Base-by-base conservation (phyloP, 1,140 invertebrate species). In the Microplitis demolitor region DNA sequence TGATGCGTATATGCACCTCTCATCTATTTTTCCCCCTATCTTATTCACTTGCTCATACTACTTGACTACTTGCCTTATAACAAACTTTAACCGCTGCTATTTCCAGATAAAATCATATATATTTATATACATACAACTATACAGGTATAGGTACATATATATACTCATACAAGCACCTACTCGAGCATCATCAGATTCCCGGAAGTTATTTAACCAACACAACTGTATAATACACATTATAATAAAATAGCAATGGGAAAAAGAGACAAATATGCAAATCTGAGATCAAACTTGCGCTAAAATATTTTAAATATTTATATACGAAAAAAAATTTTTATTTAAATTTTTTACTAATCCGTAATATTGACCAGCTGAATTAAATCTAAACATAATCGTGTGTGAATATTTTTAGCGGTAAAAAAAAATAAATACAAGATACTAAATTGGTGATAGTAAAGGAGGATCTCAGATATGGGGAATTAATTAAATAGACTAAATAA, bases 401-500 rank as follows among this genome's bases (percentile, higher is more conserved):
- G 24, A 24, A 24, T 24, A 24, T 24, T 24, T 24, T 24, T 24
- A 24, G 24, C 24, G 24, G 24, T 24, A 24, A 24, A 24, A 24
- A 24, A 1, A 24, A 24, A 24, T 24, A 24, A 16, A 16, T 50
- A 16, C 8, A 71, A 63, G 56, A 66, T 54, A 63, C 45, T 31
- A n/a, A 50, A 14, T 33, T 35, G 61, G 56, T 60, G 69, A 71
- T 71, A 8, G 5, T 45, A 45, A 45, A 4, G 9, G 3, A 63
- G 63, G 69, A 71, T 70, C 24, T 24, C 24, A 24, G 61, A 71
- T 24, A 54, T 31, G 63, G 45, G 64, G 60, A 51, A 64, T 71
- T 71, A 71, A 71, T 71, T 64, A 64, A 71, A 45, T 37, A 35
- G 61, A 63, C 56, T 71, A 71, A 50, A 66, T 24, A 24, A 24